These are phyloP conservation scores for Ectemnius lituratus DNA, from an alignment of 2,888 invertebrate genomes.

Conservation along the genomic window DNA sequence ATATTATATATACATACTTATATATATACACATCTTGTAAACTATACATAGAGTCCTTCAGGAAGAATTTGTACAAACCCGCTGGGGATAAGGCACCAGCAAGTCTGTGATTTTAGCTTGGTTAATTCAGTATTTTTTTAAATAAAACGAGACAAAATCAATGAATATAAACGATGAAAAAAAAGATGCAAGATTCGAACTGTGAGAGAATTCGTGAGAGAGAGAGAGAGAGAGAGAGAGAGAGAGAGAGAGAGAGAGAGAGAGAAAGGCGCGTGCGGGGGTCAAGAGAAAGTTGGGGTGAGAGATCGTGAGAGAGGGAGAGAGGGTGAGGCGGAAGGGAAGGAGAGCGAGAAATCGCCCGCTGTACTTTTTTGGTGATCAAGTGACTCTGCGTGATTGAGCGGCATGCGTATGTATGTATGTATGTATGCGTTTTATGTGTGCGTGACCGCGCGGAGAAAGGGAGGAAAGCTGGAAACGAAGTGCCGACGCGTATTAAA, in stretches of 20 bases:
- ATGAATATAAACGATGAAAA: conserved; percentile 61
- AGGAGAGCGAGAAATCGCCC: neutral
- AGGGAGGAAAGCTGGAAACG: neutral
- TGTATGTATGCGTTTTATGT: neutral
- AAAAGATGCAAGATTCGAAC: conserved; percentile 61
- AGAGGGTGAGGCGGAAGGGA: conserved; percentile 27
- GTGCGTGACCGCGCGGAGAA: neutral
- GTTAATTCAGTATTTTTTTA: conserved; percentile 78
- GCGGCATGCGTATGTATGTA: neutral
- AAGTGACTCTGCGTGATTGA: neutral
- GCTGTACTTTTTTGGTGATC: conserved; percentile 1
- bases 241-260: conserved; percentile 3
- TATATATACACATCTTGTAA: conserved; percentile 66
- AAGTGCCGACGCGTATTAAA: too few relatives aligned
- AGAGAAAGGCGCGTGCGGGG: neutral
- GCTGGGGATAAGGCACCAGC: conserved; percentile 68
- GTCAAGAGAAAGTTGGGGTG: conserved; percentile 1
- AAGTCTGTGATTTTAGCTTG: conserved; percentile 78
- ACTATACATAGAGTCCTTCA: conserved; percentile 74
- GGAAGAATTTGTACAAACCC: conserved; percentile 77
- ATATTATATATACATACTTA: conserved; percentile 48
- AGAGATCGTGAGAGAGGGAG: neutral
- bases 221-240: conserved; percentile 24
- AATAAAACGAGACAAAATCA: conserved; percentile 70
- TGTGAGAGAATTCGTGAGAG: conserved; percentile 42